Base-by-base conservation (phyloP, 2,888 invertebrate genomes). In the Platycheirus albimanus region DNA sequence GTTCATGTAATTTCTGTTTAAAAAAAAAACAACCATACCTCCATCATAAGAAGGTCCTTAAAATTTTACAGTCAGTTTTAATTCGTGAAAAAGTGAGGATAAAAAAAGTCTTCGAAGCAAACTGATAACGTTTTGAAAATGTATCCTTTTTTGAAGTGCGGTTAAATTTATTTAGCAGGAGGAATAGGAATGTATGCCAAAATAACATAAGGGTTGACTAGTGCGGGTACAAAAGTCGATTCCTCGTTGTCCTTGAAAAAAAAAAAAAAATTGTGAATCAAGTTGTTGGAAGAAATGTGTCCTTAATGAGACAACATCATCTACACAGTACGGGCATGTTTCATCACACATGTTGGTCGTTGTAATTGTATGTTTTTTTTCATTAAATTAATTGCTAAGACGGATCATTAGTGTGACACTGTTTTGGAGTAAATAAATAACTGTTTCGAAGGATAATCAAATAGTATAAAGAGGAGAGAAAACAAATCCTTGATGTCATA, bases 301-400 rank as follows among this genome's bases (percentile, higher is more conserved):
- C 71, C 69, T 69, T 54, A 72, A 71, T 78, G 51, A 66, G 64
- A 30, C 41, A 33, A 10, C 17, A 20, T 19, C 63, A 52, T 38
- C 51, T 51, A 51, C n/a, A n/a, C n/a, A 30, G 41, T 63, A 24
- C 11, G 15, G 30, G 6, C 19, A 38, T 20, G 11, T 5, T 13
- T 38, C 20, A 41, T 28, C 49, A 24, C n/a, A 43, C 19, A 56
- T 30, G 45, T 61, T n/a, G 28, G 45, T 54, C 51, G 54, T n/a
- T 69, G 5, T 33, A 33, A 36, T 47, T 58, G 51, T 51, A 58
- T 80, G 49, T 63, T 49, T 66, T n/a, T n/a, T n/a, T n/a, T n/a
- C n/a, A n/a, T n/a, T n/a, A n/a, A n/a, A n/a, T n/a, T 56, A 33
- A 13, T 36, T 19, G 33, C n/a, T 15, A 56, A 58, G 19, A n/a